Base-by-base conservation (phyloP, 2,797 vertebrate genomes). In the Syngnathus acus region DNA sequence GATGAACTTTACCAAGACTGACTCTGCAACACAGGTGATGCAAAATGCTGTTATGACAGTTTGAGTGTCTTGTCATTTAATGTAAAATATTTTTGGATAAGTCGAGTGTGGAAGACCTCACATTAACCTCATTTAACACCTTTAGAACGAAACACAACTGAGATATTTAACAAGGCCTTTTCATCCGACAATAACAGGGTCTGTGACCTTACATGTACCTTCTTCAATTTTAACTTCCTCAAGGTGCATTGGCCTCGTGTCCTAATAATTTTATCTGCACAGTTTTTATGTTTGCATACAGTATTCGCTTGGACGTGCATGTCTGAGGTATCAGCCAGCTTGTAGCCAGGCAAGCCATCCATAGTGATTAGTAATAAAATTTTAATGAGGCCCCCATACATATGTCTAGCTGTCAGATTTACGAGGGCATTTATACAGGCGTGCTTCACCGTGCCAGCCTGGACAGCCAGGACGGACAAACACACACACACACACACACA, bases 321-420 rank as follows among this genome's bases (percentile, higher is more conserved):
- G 64, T 72, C 16, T 70, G 70, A 70, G 68, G 66, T 23, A 40
- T 71, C 66, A 82, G 75, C 64, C 70, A 78, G 73, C 68, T 48
- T 72, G 76, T 66, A 72, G 75, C 75, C 73, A 75, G 82, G 78
- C 75, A 72, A 72, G 72, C 74, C 83, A 76, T 87, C 86, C 87
- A 86, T 81, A 86, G 89, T 91, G 91, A 98, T 99, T 97, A 98
- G 95, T 95, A 96, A 94, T 98, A 96, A 98, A 95, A 95, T 89
- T 94, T 97, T 98, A 96, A 97, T 93, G 82, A 92, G 93, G 93
- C 92, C 92, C 93, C 92, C 87, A 92, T 94, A 94, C 93, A 94
- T 96, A 92, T 90, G 85, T 95, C 92, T 93, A 86, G 91, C 92
- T 96, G 95, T 97, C 95, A 95, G 88, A 93, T 97, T 99, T 98